phyloP scores from a whole-genome alignment of 2,888 invertebrate genomes.

The Vesta saturnalis region DNA sequence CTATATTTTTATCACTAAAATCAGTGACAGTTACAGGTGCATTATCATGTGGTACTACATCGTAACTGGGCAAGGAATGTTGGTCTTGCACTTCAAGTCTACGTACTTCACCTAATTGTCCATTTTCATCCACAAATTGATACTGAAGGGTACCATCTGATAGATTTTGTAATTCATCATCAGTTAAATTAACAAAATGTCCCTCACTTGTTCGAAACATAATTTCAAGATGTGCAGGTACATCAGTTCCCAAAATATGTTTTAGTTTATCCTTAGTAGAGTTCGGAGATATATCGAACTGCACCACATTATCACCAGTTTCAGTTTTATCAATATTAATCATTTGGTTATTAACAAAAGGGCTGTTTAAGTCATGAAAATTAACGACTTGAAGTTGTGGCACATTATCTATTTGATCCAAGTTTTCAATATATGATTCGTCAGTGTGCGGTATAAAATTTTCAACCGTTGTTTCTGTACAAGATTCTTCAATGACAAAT shows the following conservation, averaged over 20 bases:
- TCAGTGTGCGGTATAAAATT: constrained; percentile 57
- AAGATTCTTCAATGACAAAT: constrained; percentile 60
- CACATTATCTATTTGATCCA: constrained; percentile 45
- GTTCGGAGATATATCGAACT: constrained; percentile 36
- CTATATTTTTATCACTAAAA: neutral
- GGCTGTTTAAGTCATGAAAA: constrained; percentile 46
- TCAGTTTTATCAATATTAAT: constrained; percentile 39
- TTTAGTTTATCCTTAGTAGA: constrained; percentile 52
- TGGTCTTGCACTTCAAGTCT: constrained; percentile 48
- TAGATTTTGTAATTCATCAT: constrained; percentile 66
- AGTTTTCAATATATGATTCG: constrained; percentile 46
- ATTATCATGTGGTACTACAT: too few species aligned
- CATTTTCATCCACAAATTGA: constrained; percentile 59
- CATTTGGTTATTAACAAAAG: constrained; percentile 42
- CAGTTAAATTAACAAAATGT: constrained; percentile 71
- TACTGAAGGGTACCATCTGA: constrained; percentile 56
- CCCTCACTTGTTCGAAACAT: constrained; percentile 73
- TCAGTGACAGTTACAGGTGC: neutral
- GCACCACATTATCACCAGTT: constrained; percentile 34
- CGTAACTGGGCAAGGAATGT: neutral
- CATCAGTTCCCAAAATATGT: constrained; percentile 56
- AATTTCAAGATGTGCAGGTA: constrained; percentile 64
- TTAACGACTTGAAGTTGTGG: constrained; percentile 47
- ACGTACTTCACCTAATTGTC: constrained; percentile 56
- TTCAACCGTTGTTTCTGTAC: constrained; percentile 59